Conservation (phyloP, 1,140 invertebrate genomes). For the Samia ricini region DNA sequence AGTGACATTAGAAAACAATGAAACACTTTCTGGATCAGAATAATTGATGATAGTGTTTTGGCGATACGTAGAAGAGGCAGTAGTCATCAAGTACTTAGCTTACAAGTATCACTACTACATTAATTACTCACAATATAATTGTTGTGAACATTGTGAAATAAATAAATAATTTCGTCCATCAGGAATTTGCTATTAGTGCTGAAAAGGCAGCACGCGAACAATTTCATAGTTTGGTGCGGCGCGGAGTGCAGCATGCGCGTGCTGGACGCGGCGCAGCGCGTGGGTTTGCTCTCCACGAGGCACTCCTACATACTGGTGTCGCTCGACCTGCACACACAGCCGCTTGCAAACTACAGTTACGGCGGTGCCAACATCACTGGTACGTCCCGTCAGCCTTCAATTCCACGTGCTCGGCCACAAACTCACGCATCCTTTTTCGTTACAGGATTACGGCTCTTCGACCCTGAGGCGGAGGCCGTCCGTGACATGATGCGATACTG, state of each 20-base stretch:
- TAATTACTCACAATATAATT: no score
- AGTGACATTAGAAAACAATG: no score
- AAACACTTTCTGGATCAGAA: no score
- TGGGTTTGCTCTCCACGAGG: constrained; percentile 86
- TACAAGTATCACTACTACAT: no score
- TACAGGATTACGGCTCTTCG: constrained; percentile 47
- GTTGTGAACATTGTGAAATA: no score
- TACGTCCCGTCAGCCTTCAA: constrained; percentile 12
- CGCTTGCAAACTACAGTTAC: constrained; percentile 88
- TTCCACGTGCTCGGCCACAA: neutral
- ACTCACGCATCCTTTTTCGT: neutral
- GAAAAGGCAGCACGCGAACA: constrained; percentile 50
- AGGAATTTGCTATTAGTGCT: constrained; percentile 57
- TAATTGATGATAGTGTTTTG: no score
- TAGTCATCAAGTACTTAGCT: no score
- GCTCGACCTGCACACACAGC: constrained; percentile 87
- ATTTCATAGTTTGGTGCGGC: constrained; percentile 63
- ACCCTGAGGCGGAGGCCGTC: constrained; percentile 35
- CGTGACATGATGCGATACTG: constrained; percentile 28
- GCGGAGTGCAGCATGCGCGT: constrained; percentile 47
- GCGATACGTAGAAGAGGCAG: no score
- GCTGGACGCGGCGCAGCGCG: constrained; percentile 84
- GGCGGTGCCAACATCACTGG: constrained; percentile 90
- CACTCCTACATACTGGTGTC: constrained; percentile 87
- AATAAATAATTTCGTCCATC: neutral